Conservation (phyloP, 2,113 vertebrate species). For the Ahaetulla prasina region DNA sequence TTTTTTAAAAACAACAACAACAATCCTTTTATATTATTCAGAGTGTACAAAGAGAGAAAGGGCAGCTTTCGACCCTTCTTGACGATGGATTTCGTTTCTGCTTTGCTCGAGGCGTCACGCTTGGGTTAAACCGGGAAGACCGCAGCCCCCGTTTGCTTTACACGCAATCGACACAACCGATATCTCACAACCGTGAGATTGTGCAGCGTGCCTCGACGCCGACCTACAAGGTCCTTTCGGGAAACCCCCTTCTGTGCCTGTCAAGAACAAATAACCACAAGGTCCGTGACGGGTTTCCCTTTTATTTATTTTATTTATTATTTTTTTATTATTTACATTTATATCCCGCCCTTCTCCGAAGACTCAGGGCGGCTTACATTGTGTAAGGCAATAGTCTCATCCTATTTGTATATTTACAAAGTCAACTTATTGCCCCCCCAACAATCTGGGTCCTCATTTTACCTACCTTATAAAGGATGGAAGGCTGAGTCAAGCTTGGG, state of each 20-base stretch:
- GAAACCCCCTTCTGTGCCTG: neutral
- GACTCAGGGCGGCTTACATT: too few relatives aligned
- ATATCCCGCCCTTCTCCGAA: too few relatives aligned
- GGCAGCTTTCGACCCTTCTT: neutral
- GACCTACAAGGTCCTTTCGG: neutral
- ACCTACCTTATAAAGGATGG: too few relatives aligned
- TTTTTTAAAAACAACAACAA: conserved; percentile 25
- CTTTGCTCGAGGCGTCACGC: neutral
- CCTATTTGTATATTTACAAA: too few relatives aligned
- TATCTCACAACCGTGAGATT: neutral
- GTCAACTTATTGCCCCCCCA: too few relatives aligned
- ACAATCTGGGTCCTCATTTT: too few relatives aligned
- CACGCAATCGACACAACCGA: neutral
- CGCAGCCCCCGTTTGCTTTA: neutral
- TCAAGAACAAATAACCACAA: neutral
- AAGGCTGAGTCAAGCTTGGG: too few relatives aligned
- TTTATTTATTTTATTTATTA: too few relatives aligned
- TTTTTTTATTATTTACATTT: too few relatives aligned
- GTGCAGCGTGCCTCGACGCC: too few relatives aligned
- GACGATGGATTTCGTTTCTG: neutral
- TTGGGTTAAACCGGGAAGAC: neutral
- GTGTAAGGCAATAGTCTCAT: too few relatives aligned
- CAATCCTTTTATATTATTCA: neutral
- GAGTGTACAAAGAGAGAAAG: conserved; percentile 1
- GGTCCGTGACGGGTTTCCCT: neutral